Base-by-base conservation (phyloP, 1,140 invertebrate genomes). In the Melanaphis sacchari region DNA sequence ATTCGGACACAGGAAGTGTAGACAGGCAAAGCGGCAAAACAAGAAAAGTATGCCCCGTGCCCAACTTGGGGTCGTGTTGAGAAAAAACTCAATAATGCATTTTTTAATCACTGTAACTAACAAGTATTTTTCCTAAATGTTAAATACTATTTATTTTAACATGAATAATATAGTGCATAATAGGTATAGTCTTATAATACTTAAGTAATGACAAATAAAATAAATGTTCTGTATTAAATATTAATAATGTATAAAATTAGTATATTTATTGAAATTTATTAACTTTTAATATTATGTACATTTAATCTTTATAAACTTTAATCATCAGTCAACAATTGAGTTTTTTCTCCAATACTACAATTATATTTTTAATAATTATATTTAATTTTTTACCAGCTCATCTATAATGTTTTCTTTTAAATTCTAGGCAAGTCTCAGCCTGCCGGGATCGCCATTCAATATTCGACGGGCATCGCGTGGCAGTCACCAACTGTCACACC, bases 401-500 rank as follows among this genome's bases (percentile, higher is more conserved):
- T 76, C 5, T n/a, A 5, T 9, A 4, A 38, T 9, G 2, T 89
- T 66, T 59, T 90, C 18, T 6, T 40, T 66, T 41, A n/a, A 0
- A 87, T 76, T 94, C 4, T 94, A 99, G 98, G 97, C 98, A 94
- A 99, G 98, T 96, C 96, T 99, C 94, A 99, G 98, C 96, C 97
- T 99, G 95, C 99, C 99, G 94, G 98, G 98, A 94, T 99, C 98
- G 94, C 99, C 99, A 94, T 99, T 99, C 96, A 98, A 98, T 96
- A 96, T 98, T 92, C 97, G 98, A 87, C 96, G 98, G 94, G 97
- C 97, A 94, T 98, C 98, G 94, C 96, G 98, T 94, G 98, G 97
- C 94, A 98, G 98, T 95, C 98, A 99, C 95, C 98, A 99, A 95
- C 98, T 98, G 96, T 97, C 98, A 94, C 96, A 98, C 95, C 96